phyloP scores from a whole-genome alignment of 2,888 invertebrate genomes.

The Pachycephus smyrnensis region DNA sequence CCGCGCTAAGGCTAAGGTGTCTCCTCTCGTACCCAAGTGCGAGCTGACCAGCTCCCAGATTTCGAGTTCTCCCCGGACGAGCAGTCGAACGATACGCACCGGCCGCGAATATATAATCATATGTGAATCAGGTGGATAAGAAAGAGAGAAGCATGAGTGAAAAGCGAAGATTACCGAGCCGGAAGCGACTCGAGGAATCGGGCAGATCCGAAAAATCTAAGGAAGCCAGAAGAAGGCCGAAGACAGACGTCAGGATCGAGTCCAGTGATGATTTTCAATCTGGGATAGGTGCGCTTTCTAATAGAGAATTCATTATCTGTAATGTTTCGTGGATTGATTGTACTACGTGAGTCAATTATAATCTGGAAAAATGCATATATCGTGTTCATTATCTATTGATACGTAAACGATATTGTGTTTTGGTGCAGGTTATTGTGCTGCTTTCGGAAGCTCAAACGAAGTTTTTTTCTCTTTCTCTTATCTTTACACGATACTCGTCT shows the following conservation, averaged over 20 bases:
- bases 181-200: slow-evolving; percentile 38
- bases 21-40: slow-evolving; percentile 13
- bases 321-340: background rate
- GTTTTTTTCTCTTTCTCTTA: background rate
- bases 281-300: background rate
- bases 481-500: background rate
- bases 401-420: background rate
- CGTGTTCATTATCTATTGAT: background rate
- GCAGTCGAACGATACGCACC: background rate
- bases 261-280: background rate
- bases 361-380: background rate
- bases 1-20: slow-evolving; percentile 8
- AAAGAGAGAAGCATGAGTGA: slow-evolving; percentile 45
- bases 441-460: background rate
- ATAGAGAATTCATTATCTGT: background rate
- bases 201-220: slow-evolving; percentile 15
- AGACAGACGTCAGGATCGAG: background rate
- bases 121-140: slow-evolving; percentile 21
- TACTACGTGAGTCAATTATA: background rate
- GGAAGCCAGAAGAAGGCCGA: slow-evolving; percentile 20
- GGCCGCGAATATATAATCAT: background rate
- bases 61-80: background rate
- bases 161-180: slow-evolving; percentile 35
- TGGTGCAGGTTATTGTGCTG: background rate
- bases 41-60: background rate